These are phyloP conservation scores for Macropus fuliginosus DNA, from an alignment of 2,797 vertebrate genomes.

Conservation along the genomic window DNA sequence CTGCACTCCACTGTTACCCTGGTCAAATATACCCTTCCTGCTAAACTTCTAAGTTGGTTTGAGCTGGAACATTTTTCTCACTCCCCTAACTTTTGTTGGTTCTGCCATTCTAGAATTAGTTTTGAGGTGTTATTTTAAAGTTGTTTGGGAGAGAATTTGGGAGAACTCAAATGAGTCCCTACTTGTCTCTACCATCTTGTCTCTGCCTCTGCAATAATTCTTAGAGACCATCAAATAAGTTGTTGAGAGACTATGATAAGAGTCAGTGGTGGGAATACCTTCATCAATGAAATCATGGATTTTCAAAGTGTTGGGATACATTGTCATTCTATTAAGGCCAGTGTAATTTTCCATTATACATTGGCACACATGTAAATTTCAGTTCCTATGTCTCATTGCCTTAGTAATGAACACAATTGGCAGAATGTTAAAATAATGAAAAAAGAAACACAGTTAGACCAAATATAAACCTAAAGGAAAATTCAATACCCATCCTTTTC, in stretches of 20 bases:
- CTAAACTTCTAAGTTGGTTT: neutral
- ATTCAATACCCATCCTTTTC: neutral
- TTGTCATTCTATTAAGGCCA: neutral
- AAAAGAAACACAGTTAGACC: neutral
- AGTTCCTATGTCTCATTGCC: neutral
- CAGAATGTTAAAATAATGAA: neutral
- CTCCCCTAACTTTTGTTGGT: neutral
- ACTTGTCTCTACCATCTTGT: neutral
- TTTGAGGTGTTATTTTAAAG: neutral
- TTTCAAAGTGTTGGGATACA: neutral
- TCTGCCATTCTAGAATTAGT: neutral
- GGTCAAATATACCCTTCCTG: neutral
- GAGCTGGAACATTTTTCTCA: neutral
- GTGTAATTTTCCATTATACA: neutral
- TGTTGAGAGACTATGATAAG: neutral
- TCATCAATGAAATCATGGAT: neutral
- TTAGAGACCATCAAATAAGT: neutral
- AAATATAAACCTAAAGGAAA: neutral
- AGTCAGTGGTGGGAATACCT: neutral
- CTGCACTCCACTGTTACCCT: neutral
- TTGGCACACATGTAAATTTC: neutral
- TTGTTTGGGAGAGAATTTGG: neutral
- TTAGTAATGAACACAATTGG: neutral
- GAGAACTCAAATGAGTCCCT: neutral
- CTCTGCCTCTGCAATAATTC: neutral